Percentiles rank a stretch among this genome's conserved stretches.
Conservation (phyloP, 2,797 vertebrate genomes). For the Catharus ustulatus region DNA sequence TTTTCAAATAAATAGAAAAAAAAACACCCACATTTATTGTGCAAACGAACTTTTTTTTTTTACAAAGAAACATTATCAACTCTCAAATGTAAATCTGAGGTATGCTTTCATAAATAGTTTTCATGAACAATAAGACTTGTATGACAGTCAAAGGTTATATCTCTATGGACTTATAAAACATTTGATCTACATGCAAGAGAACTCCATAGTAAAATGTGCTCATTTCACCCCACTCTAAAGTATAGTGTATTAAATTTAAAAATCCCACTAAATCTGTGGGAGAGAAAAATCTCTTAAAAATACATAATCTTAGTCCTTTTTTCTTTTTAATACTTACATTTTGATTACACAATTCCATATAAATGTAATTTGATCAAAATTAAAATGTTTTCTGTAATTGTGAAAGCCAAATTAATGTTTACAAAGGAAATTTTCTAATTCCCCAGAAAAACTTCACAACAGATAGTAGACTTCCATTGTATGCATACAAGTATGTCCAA, state of each 20-base stretch:
- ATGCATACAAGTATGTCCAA: not conserved
- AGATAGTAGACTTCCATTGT: not conserved
- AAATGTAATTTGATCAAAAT: not conserved
- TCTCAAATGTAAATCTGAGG: not conserved
- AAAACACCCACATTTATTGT: not conserved
- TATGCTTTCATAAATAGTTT: not conserved
- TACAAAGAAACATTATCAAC: not conserved
- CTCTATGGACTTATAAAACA: not conserved
- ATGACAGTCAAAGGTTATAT: not conserved
- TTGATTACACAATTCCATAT: not conserved
- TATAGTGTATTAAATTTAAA: not conserved
- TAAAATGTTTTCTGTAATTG: not conserved
- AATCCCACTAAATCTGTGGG: accelerated
- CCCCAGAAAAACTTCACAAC: not conserved
- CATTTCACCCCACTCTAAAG: not conserved
- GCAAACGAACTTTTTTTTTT: not conserved
- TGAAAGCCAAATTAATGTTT: not conserved
- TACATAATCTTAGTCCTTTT: accelerated
- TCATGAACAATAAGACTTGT: not conserved
- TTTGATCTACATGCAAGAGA: not conserved
- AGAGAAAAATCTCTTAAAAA: not conserved
- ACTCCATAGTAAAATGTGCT: not conserved
- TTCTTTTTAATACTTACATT: not conserved
- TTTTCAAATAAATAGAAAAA: not conserved
- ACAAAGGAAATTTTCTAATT: not conserved